Evolutionary conservation across 2,888 invertebrate species (phyloP).

Genomic region (Branchipolynoe longqiensis): DNA sequence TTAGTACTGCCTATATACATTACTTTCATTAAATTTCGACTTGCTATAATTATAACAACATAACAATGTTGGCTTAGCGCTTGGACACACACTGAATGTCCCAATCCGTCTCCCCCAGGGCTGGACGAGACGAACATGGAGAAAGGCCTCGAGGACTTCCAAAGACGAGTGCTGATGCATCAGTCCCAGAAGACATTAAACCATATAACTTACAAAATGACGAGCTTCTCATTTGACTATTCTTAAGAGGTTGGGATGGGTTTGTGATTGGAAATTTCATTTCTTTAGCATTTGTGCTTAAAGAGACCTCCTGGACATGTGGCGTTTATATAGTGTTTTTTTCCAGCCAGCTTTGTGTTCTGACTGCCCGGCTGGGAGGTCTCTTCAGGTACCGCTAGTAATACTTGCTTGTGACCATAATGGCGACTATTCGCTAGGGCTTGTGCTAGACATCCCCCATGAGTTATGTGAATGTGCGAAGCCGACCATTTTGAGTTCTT

Average conservation of each 20-base stretch:
- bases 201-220: background rate
- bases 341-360: background rate
- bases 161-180: slow-evolving; percentile 54
- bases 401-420: too few species aligned
- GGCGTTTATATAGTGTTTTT: background rate
- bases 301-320: slow-evolving; percentile 1
- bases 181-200: slow-evolving; percentile 48
- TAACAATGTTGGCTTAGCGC: slow-evolving; percentile 31
- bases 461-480: too few species aligned
- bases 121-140: slow-evolving; percentile 60
- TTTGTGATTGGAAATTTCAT: background rate
- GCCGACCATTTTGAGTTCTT: too few species aligned
- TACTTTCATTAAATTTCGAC: slow-evolving; percentile 45
- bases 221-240: background rate
- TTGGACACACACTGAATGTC: slow-evolving; percentile 63
- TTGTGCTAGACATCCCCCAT: too few species aligned
- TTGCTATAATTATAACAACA: slow-evolving; percentile 27
- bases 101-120: slow-evolving; percentile 69
- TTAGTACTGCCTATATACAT: slow-evolving; percentile 34
- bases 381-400: slow-evolving; percentile 2
- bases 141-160: slow-evolving; percentile 52
- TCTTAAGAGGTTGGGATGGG: slow-evolving; percentile 32
- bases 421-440: too few species aligned
- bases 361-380: background rate
- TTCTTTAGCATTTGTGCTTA: background rate